Percentiles rank a stretch among this genome's conserved stretches.
Evolutionary conservation across 2,888 invertebrate species (phyloP).

Genomic region (Ophion ellenae): DNA sequence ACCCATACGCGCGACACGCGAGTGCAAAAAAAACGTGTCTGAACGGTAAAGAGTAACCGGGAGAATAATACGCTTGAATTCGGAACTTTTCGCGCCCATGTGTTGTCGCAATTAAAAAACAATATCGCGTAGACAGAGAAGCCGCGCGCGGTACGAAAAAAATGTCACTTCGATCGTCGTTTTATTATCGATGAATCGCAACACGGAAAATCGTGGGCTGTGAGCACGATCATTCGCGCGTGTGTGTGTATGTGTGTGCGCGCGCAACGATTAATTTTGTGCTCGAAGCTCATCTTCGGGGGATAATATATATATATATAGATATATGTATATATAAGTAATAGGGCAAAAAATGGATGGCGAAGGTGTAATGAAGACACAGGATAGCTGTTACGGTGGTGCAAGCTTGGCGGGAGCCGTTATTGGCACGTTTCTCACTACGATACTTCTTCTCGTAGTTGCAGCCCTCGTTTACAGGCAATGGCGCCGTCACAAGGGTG

Average conservation of each 20-base stretch:
- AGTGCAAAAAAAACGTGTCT: not conserved
- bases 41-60: not conserved
- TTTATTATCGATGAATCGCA: slow-evolving; percentile 5
- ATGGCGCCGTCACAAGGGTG: slow-evolving; percentile 86
- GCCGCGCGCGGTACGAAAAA: not conserved
- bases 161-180: not conserved
- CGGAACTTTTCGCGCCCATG: not conserved
- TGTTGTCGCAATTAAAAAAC: not conserved
- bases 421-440: slow-evolving; percentile 89
- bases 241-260: not conserved
- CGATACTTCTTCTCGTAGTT: slow-evolving; percentile 86
- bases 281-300: slow-evolving; percentile 7
- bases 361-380: slow-evolving; percentile 44
- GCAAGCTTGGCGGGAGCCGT: slow-evolving; percentile 90
- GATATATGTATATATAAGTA: not conserved
- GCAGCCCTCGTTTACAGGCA: slow-evolving; percentile 86
- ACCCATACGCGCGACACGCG: not conserved
- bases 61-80: not conserved
- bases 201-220: not conserved
- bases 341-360: slow-evolving; percentile 34
- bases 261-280: slow-evolving; percentile 13
- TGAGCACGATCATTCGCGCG: slow-evolving; percentile 19
- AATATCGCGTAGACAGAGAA: too few relatives aligned
- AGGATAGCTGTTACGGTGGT: slow-evolving; percentile 86
- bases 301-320: not conserved